phyloP scores from a whole-genome alignment of 2,797 vertebrate genomes.

The Paramormyrops hopkinsi region DNA sequence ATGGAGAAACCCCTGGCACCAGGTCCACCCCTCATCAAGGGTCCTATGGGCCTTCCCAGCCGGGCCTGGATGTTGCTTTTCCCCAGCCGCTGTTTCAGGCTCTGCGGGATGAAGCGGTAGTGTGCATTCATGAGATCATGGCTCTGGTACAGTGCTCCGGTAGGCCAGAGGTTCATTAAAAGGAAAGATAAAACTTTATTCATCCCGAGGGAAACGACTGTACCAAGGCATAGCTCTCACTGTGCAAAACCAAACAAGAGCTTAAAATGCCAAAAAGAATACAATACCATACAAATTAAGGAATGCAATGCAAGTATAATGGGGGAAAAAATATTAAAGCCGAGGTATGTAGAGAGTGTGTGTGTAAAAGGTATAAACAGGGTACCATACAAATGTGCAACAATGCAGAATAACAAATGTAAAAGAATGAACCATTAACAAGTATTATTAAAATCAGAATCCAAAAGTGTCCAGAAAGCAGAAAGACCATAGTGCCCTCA shows the following conservation, averaged over 20 bases:
- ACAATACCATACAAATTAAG: not conserved
- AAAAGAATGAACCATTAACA: not conserved
- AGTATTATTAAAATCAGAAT: not conserved
- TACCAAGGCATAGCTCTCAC: not conserved
- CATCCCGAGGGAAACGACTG: not conserved
- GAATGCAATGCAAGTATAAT: not conserved
- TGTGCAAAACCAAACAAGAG: not conserved
- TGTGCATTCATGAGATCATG: not conserved
- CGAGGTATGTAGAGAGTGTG: not conserved
- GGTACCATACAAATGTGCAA: not conserved
- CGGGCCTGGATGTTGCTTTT: conserved; percentile 74
- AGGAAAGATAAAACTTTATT: not conserved
- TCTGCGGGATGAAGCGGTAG: conserved; percentile 49
- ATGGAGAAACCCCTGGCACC: conserved; percentile 56
- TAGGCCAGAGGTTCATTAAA: not conserved
- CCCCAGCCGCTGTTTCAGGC: conserved; percentile 65
- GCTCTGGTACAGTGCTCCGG: not conserved
- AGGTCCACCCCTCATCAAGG: conserved; percentile 51
- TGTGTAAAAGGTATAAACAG: not conserved
- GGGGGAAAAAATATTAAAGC: not conserved
- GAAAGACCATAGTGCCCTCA: not conserved
- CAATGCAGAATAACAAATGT: not conserved
- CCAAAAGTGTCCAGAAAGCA: not conserved
- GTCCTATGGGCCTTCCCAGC: conserved; percentile 62
- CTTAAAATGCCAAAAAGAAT: not conserved